Evolutionary conservation across 2,797 vertebrate genomes (phyloP), one percentile per base, ranked within the genome.

Genomic region (Sebastes vulpes): DNA sequence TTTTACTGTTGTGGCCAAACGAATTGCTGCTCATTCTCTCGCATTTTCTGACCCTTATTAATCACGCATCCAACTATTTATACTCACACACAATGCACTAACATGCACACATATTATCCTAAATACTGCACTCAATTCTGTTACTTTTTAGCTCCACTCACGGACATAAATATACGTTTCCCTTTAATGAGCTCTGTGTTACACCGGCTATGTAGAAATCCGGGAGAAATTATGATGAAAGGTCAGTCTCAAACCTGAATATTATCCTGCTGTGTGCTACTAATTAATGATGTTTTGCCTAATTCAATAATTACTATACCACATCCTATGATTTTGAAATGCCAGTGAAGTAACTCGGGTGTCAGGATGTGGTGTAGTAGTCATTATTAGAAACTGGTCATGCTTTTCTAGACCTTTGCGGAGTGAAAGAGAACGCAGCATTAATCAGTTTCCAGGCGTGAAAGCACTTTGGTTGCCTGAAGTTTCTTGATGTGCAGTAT

Each of bases 1-100:
- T 82, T 58, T 71, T 28, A 50, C 65, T 60, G 60, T 89, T 46
- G 18, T 54, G 42, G 52, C 25, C 28, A 67, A 84, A 82, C 50
- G 72, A 25, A 63, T 61, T 86, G 59, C 32, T 56, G 52, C 64
- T 82, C 35, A 29, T 60, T 69, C 77, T 77, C 52, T 76, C 54
- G 74, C 56, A 58, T 78, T 75, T 73, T 82, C 66, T 77, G 75
- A 81, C 72, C 72, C 72, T 80, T 59, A 79, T 89, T 84, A 85
- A 90, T 75, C 75, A 91, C 74, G 63, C 74, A 75, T 74, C 9
- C 59, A 58, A 61, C 53, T 83, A 66, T 88, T 75, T 78, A 58
- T 70, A 59, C 5, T 28, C 50, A 21, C 65, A 28, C 63, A 26
- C 32, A 59, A 5, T 25, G 21, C 48, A 53, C 29, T 32, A 46